Evolutionary conservation across 2,797 vertebrate species (phyloP).

Genomic region (Urocyon cinereoargenteus): DNA sequence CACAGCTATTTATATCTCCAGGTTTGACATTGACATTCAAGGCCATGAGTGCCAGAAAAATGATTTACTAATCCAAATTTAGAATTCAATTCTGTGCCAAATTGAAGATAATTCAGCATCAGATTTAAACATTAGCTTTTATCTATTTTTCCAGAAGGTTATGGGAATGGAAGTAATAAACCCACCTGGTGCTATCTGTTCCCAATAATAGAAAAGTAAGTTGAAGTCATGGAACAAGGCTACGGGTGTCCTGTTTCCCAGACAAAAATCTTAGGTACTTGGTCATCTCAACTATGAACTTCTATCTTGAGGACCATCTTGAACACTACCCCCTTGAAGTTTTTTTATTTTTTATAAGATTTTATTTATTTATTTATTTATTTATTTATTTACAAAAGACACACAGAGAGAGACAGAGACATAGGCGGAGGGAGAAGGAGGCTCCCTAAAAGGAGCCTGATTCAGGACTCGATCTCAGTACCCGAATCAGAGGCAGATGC

Average conservation of each 20-base stretch:
- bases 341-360: no score
- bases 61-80: conserved; percentile 72
- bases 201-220: neutral
- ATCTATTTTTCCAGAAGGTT: conserved; percentile 28
- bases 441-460: no score
- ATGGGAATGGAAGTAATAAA: conserved; percentile 31
- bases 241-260: conserved; percentile 30
- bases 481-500: no score
- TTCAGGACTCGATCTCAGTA: no score
- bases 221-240: neutral
- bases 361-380: no score
- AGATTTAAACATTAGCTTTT: conserved; percentile 60
- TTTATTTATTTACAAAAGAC: no score
- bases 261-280: neutral
- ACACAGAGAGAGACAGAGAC: no score
- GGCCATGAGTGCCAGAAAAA: conserved; percentile 52
- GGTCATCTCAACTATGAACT: neutral
- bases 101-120: neutral
- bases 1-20: conserved; percentile 25
- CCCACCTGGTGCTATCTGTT: neutral
- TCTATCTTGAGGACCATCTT: neutral
- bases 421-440: no score
- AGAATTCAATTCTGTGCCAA: conserved; percentile 27
- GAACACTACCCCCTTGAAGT: neutral
- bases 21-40: neutral